Evolutionary conservation across 2,113 vertebrate genomes (phyloP).

Genomic region (Menidia beryllina): DNA sequence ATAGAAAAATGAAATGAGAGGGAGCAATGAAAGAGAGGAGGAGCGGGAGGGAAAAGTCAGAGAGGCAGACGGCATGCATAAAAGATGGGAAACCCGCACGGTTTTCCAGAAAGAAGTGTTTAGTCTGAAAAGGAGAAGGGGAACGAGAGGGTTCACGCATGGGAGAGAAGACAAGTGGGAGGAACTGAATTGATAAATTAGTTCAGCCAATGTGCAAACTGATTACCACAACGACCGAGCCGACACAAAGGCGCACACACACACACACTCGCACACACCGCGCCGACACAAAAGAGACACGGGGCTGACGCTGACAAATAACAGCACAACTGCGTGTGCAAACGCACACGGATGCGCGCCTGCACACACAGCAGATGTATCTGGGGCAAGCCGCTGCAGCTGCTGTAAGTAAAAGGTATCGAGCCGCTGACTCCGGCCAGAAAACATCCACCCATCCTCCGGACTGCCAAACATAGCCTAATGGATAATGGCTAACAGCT

Average conservation of each 20-base stretch:
- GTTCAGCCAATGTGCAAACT: slow-evolving; percentile 79
- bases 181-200: slow-evolving; percentile 82
- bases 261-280: slow-evolving; percentile 37
- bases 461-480: slow-evolving; percentile 72
- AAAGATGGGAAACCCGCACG: slow-evolving; percentile 66
- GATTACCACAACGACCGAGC: slow-evolving; percentile 76
- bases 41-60: slow-evolving; percentile 34
- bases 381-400: slow-evolving; percentile 76
- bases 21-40: slow-evolving; percentile 43
- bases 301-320: slow-evolving; percentile 62
- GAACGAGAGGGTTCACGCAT: slow-evolving; percentile 65
- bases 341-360: slow-evolving; percentile 31
- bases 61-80: slow-evolving; percentile 69
- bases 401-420: slow-evolving; percentile 81
- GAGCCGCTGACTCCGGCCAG: slow-evolving; percentile 80
- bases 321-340: slow-evolving; percentile 54
- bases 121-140: slow-evolving; percentile 49
- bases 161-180: slow-evolving; percentile 76
- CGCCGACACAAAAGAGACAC: slow-evolving; percentile 66
- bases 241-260: slow-evolving; percentile 56
- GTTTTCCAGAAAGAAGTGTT: slow-evolving; percentile 59
- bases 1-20: slow-evolving; percentile 39
- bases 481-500: slow-evolving; percentile 75
- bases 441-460: slow-evolving; percentile 78
- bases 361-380: slow-evolving; percentile 60